A percentile compares a stretch with the other conserved stretches of the same genome.
Conservation (phyloP, 2,888 invertebrate genomes). For the Cephus rjabovi region DNA sequence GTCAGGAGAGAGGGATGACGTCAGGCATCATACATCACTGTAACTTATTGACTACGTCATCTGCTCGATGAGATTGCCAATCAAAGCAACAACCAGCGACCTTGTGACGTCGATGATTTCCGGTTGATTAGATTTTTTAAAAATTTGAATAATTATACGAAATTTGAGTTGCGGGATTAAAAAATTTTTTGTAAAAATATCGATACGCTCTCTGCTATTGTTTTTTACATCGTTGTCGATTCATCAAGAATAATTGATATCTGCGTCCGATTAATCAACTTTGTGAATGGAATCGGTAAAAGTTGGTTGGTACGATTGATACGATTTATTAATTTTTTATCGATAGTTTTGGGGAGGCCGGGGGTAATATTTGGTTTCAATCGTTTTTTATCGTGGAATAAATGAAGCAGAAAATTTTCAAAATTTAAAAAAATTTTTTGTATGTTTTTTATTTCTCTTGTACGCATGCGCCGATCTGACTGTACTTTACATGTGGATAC, state of each 20-base stretch:
- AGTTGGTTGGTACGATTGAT: background rate
- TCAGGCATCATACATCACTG: background rate
- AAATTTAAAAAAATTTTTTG: background rate
- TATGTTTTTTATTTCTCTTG: background rate
- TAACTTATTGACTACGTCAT: background rate
- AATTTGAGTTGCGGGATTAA: background rate
- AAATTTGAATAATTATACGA: background rate
- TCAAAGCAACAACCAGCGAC: background rate
- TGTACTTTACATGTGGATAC: background rate
- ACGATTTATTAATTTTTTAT: background rate
- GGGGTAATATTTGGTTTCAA: background rate
- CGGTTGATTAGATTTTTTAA: background rate
- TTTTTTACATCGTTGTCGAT: background rate
- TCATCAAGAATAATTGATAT: background rate
- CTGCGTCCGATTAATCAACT: background rate
- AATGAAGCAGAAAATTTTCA: background rate
- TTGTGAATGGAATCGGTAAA: background rate
- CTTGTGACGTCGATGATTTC: background rate
- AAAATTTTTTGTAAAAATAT: background rate
- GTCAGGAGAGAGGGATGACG: conserved; percentile 2
- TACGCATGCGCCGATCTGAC: background rate
- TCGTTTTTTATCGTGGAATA: background rate
- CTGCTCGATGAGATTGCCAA: background rate
- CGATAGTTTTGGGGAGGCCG: background rate
- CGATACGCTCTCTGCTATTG: background rate